Base-by-base conservation (phyloP, 2,797 vertebrate species). In the Xyrichtys novacula region DNA sequence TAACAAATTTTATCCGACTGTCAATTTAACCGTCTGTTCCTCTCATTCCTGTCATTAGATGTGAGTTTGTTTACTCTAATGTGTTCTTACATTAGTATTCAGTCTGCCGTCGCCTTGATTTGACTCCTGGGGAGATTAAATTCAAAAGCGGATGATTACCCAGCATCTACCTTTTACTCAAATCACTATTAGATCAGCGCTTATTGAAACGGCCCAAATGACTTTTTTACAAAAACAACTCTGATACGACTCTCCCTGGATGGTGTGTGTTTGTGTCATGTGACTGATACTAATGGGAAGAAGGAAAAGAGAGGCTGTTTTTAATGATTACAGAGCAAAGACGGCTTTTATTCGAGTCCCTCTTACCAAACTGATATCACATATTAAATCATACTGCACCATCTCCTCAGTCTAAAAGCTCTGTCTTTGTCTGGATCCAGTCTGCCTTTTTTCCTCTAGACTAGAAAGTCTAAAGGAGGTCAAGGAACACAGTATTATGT, bases 1-100 rank as follows among this genome's bases (percentile, higher is more conserved):
- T 19, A 78, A 48, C 7, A 38, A 36, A 68, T 48, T 49, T 59
- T 16, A 44, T 40, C 42, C 42, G 1, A 16, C 16, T 46, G 58
- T 49, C 39, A 58, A 44, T 65, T 34, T 11, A 38, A 48, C 19
- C 0, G 15, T 42, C n/a, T 60, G n/a, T 42, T 54, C 29, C 29
- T 29, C 8, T 20, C 22, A 17, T 52, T 42, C 61, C 7, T 65
- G 26, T 68, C 46, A 34, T 79, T 53, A 49, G 29, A 26, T 7
- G 19, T 28, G 50, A 36, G 50, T 72, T 9, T 44, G 17, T 55
- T 53, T 53, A n/a, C 42, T 22, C 16, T 31, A 5, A 15, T 55
- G 48, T 10, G 40, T 63, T 36, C 56, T 25, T 46, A 43, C 19
- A 60, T 69, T 16, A 56, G 20, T 16, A 25, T 48, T 70, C 25